Evolutionary conservation across 64 coral and sea anemone species (phyloP).

Genomic region (Cladopsammia gracilis): DNA sequence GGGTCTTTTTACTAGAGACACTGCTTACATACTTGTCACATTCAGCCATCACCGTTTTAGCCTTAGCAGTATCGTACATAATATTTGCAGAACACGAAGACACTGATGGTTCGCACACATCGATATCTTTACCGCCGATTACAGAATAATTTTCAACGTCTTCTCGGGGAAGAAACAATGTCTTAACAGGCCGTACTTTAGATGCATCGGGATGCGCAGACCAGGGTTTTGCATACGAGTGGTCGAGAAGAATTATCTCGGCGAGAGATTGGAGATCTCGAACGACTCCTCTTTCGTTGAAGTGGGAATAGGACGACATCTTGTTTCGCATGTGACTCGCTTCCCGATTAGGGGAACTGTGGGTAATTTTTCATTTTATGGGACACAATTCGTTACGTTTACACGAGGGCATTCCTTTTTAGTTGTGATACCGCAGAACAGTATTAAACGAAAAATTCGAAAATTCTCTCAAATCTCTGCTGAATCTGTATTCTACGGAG

Average conservation of each 20-base stretch:
- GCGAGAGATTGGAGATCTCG: slow-evolving; percentile 85
- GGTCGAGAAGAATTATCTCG: slow-evolving; percentile 92
- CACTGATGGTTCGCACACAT: slow-evolving; percentile 76
- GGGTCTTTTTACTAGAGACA: slow-evolving; percentile 94
- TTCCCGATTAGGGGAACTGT: background rate
- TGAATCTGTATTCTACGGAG: background rate
- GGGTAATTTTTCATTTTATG: background rate
- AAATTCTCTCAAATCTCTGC: background rate
- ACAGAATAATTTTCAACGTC: slow-evolving; percentile 42
- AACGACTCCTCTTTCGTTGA: slow-evolving; percentile 56
- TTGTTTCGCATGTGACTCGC: slow-evolving; percentile 37
- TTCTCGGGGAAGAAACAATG: slow-evolving; percentile 82
- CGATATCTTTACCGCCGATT: slow-evolving; percentile 60
- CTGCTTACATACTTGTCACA: slow-evolving; percentile 95
- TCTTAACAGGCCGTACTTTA: slow-evolving; percentile 90
- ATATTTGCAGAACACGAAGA: slow-evolving; percentile 66
- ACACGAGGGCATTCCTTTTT: background rate
- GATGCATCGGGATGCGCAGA: slow-evolving; percentile 90
- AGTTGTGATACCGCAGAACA: background rate
- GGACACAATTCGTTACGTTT: background rate
- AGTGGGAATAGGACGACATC: slow-evolving; percentile 40
- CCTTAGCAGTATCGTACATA: slow-evolving; percentile 92
- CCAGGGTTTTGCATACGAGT: slow-evolving; percentile 96
- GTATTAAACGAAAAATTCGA: background rate
- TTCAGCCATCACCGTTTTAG: slow-evolving; percentile 93